Evolutionary conservation across 2,888 invertebrate genomes (phyloP), one percentile per base, ranked within the genome.

Genomic region (Folsomia candida): DNA sequence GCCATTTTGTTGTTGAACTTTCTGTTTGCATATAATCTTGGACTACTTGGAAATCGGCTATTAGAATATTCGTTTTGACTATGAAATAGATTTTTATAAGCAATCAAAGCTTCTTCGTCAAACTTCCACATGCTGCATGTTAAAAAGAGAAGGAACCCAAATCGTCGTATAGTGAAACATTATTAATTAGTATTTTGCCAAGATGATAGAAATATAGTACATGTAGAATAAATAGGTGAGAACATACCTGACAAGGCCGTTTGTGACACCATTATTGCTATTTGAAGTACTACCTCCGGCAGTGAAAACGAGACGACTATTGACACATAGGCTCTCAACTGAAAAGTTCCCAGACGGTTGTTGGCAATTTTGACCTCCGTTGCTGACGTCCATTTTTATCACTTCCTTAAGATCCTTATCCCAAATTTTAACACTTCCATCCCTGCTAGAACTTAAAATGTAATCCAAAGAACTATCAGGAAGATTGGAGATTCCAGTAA

Each of bases 381-480:
- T 22, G 2, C 29, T 29, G 2, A 62, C n/a, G 20, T 62, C 62
- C 4, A n/a, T 20, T 29, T 62, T 62, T 20, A 18, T 3, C 6
- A 62, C 71, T 64, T 51, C 51, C 61, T 29, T 75, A 51, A 25
- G 61, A 61, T 67, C 65, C 27, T 57, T 57, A 14, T 72, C 70
- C 79, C 79, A 79, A 24, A 79, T 51, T 64, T 79, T 79, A 1
- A 79, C 66, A n/a, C 62, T 47, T 9, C 77, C 77, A 67, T 79
- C 79, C 27, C 74, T 62, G 9, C 74, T 59, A 26, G 58, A 67
- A 22, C 72, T 72, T 25, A 72, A 9, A 22, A 72, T 47, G 61
- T 58, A 69, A 47, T 72, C 72, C 6, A 22, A 11, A 2, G 47
- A 51, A 2, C 25, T 47, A 37, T 66, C 18, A 0, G 78, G 79